A percentile compares a stretch with the other conserved stretches of the same genome.
Conservation (phyloP, 2,888 invertebrate species). For the Neuroscelio doddi region DNA sequence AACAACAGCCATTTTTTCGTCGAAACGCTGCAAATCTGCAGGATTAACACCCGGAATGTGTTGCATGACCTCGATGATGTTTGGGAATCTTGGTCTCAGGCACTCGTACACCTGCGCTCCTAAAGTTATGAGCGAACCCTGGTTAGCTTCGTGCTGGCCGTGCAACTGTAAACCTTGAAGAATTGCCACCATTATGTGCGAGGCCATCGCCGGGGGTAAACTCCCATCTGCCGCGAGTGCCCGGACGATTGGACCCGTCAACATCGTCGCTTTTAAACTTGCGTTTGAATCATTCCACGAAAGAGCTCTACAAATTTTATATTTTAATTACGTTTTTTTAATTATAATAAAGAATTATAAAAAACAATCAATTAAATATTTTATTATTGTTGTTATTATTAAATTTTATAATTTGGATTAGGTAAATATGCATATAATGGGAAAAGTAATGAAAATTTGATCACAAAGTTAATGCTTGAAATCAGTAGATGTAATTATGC, state of each 20-base stretch:
- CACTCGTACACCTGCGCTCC: constrained; percentile 91
- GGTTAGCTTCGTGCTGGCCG: constrained; percentile 93
- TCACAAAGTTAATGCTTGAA: too few species aligned
- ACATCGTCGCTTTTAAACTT: constrained; percentile 84
- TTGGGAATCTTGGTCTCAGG: constrained; percentile 83
- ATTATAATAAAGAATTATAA: too few species aligned
- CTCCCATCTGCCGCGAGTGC: constrained; percentile 78
- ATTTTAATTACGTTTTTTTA: constrained; percentile 1
- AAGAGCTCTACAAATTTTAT: constrained; percentile 76
- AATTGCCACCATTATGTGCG: constrained; percentile 84
- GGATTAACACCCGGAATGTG: constrained; percentile 88
- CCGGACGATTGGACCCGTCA: constrained; percentile 82
- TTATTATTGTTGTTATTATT: too few species aligned
- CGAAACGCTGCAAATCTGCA: constrained; percentile 86
- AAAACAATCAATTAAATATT: too few species aligned
- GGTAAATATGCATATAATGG: too few species aligned
- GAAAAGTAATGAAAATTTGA: too few species aligned
- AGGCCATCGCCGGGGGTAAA: constrained; percentile 79
- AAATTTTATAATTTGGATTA: too few species aligned
- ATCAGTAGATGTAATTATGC: too few species aligned
- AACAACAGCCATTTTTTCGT: constrained; percentile 83
- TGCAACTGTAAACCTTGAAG: constrained; percentile 87
- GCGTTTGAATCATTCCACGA: constrained; percentile 91
- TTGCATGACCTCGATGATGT: constrained; percentile 78
- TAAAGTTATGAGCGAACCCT: constrained; percentile 84